These are phyloP conservation scores for Melanostoma mellinum DNA, from an alignment of 2,888 invertebrate species.

Conservation along the genomic window DNA sequence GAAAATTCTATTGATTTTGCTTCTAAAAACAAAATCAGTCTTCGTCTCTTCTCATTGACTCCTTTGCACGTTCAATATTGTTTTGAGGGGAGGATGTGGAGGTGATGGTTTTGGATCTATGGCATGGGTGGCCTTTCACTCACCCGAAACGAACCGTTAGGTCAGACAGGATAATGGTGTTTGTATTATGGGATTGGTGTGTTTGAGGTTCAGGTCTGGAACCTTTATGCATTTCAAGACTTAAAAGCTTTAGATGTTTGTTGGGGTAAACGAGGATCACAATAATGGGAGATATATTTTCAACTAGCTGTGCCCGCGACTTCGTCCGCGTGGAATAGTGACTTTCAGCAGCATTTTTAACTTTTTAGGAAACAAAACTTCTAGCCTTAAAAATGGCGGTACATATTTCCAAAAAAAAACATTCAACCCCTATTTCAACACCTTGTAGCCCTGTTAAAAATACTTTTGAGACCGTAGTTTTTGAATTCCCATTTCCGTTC, in stretches of 20 bases:
- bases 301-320: too few relatives aligned
- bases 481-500: too few relatives aligned
- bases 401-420: too few relatives aligned
- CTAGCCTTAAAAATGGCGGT: too few relatives aligned
- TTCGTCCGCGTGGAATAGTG: too few relatives aligned
- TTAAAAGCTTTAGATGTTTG: constrained; percentile 21
- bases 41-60: constrained; percentile 37
- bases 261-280: constrained; percentile 12
- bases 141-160: constrained; percentile 48
- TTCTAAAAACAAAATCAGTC: constrained; percentile 59
- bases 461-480: too few relatives aligned
- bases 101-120: neutral
- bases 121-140: constrained; percentile 19
- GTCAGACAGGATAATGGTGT: constrained; percentile 67
- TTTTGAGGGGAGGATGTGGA: neutral
- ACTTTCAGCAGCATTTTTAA: too few relatives aligned
- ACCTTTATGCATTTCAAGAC: constrained; percentile 20
- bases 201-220: constrained; percentile 33
- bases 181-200: constrained; percentile 48
- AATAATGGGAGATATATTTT: neutral
- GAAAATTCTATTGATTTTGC: constrained; percentile 57
- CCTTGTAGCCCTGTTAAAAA: too few relatives aligned
- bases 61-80: constrained; percentile 33
- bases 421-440: too few relatives aligned
- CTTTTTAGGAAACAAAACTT: too few relatives aligned